phyloP scores from a whole-genome alignment of 2,113 vertebrate genomes.

The Brachypteracias leptosomus region DNA sequence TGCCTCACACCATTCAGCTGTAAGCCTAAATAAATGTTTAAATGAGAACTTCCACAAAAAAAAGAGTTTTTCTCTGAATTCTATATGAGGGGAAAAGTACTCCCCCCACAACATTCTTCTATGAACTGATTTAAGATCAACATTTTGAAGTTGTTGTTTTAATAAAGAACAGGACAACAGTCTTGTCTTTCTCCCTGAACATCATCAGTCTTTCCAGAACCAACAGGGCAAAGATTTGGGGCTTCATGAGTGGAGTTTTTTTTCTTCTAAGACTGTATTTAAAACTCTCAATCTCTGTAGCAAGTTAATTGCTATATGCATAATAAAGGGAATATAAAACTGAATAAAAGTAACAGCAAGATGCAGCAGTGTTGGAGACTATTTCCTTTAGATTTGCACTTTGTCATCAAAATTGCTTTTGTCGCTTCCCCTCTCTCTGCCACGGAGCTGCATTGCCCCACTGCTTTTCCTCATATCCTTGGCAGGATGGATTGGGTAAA shows the following conservation, averaged over 20 bases:
- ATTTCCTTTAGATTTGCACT: neutral
- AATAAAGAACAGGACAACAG: neutral
- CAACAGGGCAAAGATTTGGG: neutral
- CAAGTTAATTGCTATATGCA: neutral
- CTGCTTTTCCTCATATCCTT: neutral
- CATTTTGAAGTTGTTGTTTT: neutral
- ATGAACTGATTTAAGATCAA: neutral
- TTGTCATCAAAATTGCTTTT: neutral
- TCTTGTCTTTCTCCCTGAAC: neutral
- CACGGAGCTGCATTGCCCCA: neutral
- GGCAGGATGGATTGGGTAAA: neutral
- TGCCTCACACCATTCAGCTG: neutral
- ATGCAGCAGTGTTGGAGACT: neutral
- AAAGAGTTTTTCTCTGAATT: neutral
- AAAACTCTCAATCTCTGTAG: accelerated
- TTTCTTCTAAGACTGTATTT: neutral
- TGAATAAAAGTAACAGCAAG: neutral
- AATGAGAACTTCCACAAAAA: neutral
- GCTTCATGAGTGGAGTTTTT: neutral
- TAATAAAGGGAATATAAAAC: neutral
- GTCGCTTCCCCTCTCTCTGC: neutral
- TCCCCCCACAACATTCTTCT: neutral
- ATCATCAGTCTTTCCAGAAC: neutral
- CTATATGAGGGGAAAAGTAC: neutral
- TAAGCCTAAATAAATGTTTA: neutral